Base-by-base conservation (phyloP, 30 jellyfish, hydroid and myxozoan species). In the Sanderia malayensis region DNA sequence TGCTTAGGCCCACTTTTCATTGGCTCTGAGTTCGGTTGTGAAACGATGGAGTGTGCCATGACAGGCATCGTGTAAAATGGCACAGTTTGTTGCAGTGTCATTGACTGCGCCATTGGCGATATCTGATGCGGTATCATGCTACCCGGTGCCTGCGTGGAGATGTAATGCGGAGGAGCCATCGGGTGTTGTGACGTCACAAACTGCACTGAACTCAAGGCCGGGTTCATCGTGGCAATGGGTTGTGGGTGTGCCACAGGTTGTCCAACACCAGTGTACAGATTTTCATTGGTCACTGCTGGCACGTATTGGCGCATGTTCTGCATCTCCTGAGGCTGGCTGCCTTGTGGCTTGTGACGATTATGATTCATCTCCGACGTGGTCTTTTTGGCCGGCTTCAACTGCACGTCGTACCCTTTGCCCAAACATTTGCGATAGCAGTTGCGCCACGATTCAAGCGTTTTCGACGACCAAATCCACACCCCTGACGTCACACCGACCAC, bases 401-500 rank as follows among this genome's bases (percentile, higher is more conserved):
- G 76, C 2, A 53, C 77, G 22, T 81, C 85, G 41, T 62, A 70
- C 0, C 80, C 80, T 15, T 58, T 46, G 6, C 93, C 93, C 23
- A 85, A 81, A 44, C 93, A 81, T 27, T 70, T 69, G 74, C 70
- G 46, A 49, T 88, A 88, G 61, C 63, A 88, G 45, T 57, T 81
- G 33, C 52, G 67, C 97, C 97, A 88, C 7, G 97, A 88, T 53
- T 63, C 76, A 55, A 88, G 57, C 31, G 97, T 88, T 44, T 88
- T 88, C 17, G 97, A 81, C 25, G 97, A 80, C 97, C 97, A 88
- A 41, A 88, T 88, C 97, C 97, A 88, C 32, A 86, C 92, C 46
- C 97, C 97, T 20, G 95, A 79, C 37, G 97, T 88, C 63, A 88
- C 95, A 28, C 97, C 97, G 44, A 88, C 97, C 4, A 82, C 97